phyloP scores from a whole-genome alignment of 2,113 vertebrate species.

The Phasianus colchicus region DNA sequence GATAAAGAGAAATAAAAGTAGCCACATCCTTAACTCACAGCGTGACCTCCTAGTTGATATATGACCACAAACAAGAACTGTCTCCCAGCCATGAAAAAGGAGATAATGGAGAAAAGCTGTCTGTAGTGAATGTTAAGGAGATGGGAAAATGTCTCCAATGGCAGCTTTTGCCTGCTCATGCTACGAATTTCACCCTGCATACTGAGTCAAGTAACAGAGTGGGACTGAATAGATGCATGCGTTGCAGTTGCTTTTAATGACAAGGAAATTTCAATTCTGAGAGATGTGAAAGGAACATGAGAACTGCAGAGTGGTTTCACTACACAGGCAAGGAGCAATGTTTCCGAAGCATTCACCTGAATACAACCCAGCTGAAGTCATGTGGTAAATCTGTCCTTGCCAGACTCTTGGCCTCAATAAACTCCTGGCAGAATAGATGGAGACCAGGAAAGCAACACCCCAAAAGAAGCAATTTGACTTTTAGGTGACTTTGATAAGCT shows the following conservation, averaged over 20 bases:
- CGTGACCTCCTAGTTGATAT: neutral
- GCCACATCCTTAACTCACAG: neutral
- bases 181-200: neutral
- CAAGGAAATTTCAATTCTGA: neutral
- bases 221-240: neutral
- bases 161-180: neutral
- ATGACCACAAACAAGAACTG: neutral
- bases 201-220: neutral
- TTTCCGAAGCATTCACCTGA: neutral
- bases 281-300: neutral
- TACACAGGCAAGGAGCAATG: neutral
- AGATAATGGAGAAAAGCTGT: neutral
- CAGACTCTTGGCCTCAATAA: neutral
- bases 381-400: neutral
- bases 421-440: neutral
- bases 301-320: neutral
- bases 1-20: neutral
- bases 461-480: neutral
- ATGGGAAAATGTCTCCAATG: neutral
- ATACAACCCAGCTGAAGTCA: neutral
- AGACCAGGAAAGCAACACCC: neutral
- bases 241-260: neutral
- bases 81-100: neutral
- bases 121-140: neutral
- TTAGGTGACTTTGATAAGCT: neutral